These are phyloP conservation scores for Lutjanus campechanus DNA, from an alignment of 2,797 vertebrate species.

Conservation along the genomic window DNA sequence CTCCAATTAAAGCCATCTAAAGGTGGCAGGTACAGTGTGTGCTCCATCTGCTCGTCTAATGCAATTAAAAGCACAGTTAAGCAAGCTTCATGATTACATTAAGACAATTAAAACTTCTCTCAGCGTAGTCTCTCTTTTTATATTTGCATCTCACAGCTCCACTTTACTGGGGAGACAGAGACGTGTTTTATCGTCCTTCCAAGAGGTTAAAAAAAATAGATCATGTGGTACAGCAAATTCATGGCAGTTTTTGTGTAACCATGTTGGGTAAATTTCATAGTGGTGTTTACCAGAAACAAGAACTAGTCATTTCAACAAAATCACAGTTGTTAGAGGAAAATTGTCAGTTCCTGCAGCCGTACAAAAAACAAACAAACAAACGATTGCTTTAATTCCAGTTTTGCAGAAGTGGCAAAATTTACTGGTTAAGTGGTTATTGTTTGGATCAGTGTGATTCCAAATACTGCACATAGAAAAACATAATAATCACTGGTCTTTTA, in stretches of 20 bases:
- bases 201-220: not conserved
- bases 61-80: conserved; percentile 20
- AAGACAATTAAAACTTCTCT: conserved; percentile 50
- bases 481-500: not conserved
- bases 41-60: conserved; percentile 35
- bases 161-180: conserved; percentile 11
- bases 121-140: not conserved
- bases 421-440: not conserved
- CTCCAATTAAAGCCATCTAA: conserved; percentile 33
- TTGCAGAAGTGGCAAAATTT: not conserved
- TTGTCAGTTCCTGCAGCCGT: not conserved
- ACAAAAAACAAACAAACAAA: not conserved
- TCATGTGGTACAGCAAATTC: not conserved
- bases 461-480: not conserved
- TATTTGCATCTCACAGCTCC: conserved; percentile 1
- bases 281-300: not conserved
- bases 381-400: not conserved
- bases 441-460: not conserved
- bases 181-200: not conserved
- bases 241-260: not conserved
- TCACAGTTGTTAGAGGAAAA: not conserved
- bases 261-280: not conserved
- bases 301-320: not conserved
- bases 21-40: conserved; percentile 34
- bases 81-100: conserved; percentile 23